Evolutionary conservation across 2,113 vertebrate species (phyloP), one percentile per base, ranked within the genome.

Genomic region (Montifringilla adamsi): DNA sequence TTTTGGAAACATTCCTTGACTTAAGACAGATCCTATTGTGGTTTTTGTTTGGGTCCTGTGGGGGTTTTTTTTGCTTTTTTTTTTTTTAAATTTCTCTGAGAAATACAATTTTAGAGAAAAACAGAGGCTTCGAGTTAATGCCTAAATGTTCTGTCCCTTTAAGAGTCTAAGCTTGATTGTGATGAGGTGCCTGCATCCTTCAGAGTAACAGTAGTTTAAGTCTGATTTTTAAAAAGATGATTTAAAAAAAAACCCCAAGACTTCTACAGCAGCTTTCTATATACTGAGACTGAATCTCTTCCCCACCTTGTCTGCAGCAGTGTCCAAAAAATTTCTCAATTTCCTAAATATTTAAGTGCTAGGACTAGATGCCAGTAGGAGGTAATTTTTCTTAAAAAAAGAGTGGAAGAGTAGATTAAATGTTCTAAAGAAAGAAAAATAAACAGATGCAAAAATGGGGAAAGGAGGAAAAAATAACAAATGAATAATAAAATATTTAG

Each of bases 401-500:
- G 80, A 89, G 77, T 89, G 92, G 90, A 97, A 96, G 78, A 93
- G 91, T 90, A 96, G 74, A 89, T 94, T 97, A 89, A 96, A 97
- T 95, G 89, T 97, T 97, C 94, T 97, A 88, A 96, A 97, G 84
- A 89, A 96, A 95, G 81, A 94, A 97, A 98, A 97, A 96, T 96
- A 98, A 98, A 96, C 83, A 97, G 81, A 96, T 95, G 81, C 90
- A 87, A 95, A 90, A 97, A 95, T 95, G 77, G 74, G 85, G 87
- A 97, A 97, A 96, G 88, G 85, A 97, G 75, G 75, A 97, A 96
- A 70, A 84, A 97, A 97, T 96, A 97, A 74, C 91, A 95, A 97
- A 97, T 97, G 88, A 96, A 96, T 97, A 97, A 98, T 98, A 98
- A 98, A 98, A 98, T 97, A 98, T 97, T 98, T 97, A 97, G 96